Evolutionary conservation across 2,797 vertebrate species (phyloP), one percentile per base, ranked within the genome.

Genomic region (Hyperoplus immaculatus): DNA sequence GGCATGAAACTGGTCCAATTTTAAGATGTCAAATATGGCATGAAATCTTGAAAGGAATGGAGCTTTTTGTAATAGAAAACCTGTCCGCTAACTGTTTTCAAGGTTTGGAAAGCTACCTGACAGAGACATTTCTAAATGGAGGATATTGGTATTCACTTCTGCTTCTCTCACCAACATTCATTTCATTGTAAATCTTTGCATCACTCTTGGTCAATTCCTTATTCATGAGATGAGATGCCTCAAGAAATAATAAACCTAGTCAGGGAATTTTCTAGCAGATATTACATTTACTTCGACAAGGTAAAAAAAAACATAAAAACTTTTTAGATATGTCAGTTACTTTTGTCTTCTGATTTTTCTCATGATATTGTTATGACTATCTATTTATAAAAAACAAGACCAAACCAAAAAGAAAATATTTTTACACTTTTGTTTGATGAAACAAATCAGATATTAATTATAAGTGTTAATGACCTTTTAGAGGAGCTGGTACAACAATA

Each of bases 21-120:
- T 71, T 16, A 60, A 63, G n/a, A 68, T 62, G 68, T 64, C 72
- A 79, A 67, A 71, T 80, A 67, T 77, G 57, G 21, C 49, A 77
- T 80, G 66, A 85, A 83, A 71, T 29, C 36, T 69, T 82, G 58
- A 11, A 3, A 39, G 21, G 45, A 47, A 5, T 16, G 4, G 21
- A 14, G 42, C 11, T 13, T 61, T 46, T 46, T 29, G 59, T 46
- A 42, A 10, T 16, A 49, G 5, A 12, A 39, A 5, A 41, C 10
- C 62, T 50, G 62, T 13, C 45, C 5, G 6, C 42, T 29, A 46
- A 29, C 42, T 16, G 14, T 62, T 29, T 14, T 15, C 21, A 50
- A 18, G 13, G 4, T 49, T 47, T 29, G 43, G 4, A 29, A 29
- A 46, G 21, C 38, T 66, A 10, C 38, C 15, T 53, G 7, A 51